Evolutionary conservation across 1,140 invertebrate genomes (phyloP).

Genomic region (Drosophila albomicans): DNA sequence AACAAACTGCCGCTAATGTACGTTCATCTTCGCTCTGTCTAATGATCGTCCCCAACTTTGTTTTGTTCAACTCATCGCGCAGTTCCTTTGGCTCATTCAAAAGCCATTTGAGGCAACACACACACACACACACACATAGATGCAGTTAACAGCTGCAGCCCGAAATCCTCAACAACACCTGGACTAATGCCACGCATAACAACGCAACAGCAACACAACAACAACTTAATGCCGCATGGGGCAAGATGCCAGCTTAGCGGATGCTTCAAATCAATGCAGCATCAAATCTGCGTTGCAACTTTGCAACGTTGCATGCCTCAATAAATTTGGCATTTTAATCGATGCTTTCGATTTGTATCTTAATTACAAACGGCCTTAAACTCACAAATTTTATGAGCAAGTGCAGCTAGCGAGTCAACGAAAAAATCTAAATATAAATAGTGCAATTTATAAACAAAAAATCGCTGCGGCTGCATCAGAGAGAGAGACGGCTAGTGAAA

Average conservation of each 20-base stretch:
- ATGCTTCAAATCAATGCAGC: conserved; percentile 62
- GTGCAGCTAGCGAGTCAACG: conserved; percentile 4
- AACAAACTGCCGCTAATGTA: conserved; percentile 19
- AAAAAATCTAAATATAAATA: conserved; percentile 71
- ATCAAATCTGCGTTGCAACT: conserved; percentile 63
- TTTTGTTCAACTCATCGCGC: conserved; percentile 1
- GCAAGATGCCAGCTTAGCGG: conserved; percentile 11
- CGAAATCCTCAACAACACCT: conserved; percentile 10
- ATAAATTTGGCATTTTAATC: conserved; percentile 76
- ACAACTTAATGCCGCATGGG: conserved; percentile 17
- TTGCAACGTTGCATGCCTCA: conserved; percentile 28
- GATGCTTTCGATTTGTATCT: conserved; percentile 60
- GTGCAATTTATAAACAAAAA: conserved; percentile 66
- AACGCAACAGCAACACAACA: background rate
- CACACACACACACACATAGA: too few relatives aligned
- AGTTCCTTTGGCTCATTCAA: conserved; percentile 1
- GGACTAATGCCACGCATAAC: conserved; percentile 6
- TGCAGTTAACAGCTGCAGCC: background rate
- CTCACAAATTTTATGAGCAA: conserved; percentile 67
- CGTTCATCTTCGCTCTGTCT: conserved; percentile 10
- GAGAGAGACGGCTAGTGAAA: background rate
- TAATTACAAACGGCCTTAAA: conserved; percentile 71
- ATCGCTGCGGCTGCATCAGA: background rate
- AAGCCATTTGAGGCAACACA: conserved; percentile 57
- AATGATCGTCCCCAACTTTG: conserved; percentile 30